Evolutionary conservation across 2,888 invertebrate species (phyloP).

Genomic region (Hypercompe scribonia): DNA sequence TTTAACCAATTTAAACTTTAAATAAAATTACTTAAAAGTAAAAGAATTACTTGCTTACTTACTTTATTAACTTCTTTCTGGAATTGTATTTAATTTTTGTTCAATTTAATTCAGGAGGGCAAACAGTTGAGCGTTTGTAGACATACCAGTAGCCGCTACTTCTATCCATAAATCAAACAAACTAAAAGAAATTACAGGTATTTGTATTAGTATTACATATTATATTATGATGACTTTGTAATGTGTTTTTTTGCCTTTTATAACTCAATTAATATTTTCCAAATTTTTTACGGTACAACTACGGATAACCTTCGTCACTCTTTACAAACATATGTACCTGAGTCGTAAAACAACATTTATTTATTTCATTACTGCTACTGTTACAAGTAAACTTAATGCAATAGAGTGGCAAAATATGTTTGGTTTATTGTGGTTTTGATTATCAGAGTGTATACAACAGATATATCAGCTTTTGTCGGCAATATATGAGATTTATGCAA

Average conservation of each 20-base stretch:
- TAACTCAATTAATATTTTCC: background rate
- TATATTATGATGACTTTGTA: background rate
- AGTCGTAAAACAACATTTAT: no score
- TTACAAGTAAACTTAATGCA: no score
- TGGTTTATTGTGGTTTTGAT: no score
- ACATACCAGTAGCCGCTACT: background rate
- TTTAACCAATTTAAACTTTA: no score
- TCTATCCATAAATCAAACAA: background rate
- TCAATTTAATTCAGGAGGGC: background rate
- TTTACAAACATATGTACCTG: no score
- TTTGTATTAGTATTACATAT: background rate
- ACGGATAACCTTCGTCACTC: no score
- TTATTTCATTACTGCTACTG: no score
- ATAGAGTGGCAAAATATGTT: no score
- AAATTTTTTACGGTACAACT: background rate
- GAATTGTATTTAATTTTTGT: background rate
- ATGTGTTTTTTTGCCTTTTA: background rate
- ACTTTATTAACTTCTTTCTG: background rate
- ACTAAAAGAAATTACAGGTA: background rate
- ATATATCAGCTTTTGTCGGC: no score
- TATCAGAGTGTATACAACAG: no score
- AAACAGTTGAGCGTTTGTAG: background rate
- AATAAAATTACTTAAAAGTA: no score
- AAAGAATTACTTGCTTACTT: background rate
- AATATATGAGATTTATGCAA: no score